Evolutionary conservation across 1,140 invertebrate species (phyloP).

Genomic region (Drosophila azteca): DNA sequence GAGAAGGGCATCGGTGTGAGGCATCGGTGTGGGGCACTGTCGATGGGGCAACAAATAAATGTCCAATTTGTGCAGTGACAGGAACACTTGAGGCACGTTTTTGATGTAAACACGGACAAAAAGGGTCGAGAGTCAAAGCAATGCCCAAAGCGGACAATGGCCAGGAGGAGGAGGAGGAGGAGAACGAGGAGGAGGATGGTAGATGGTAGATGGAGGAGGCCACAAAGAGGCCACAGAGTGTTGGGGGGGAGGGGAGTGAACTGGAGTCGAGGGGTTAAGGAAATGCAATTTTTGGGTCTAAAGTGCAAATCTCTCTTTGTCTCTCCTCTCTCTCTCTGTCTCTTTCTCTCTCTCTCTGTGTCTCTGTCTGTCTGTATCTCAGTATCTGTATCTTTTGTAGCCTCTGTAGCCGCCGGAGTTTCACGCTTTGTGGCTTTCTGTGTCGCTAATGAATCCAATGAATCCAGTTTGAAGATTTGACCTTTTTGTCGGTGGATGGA

Average conservation of each 20-base stretch:
- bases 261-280: constrained; percentile 11
- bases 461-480: constrained; percentile 71
- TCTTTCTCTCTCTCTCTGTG: constrained; percentile 7
- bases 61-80: constrained; percentile 80
- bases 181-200: neutral
- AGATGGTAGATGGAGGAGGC: no score
- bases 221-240: no score
- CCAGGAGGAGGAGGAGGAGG: constrained; percentile 2
- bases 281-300: constrained; percentile 42
- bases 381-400: neutral
- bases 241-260: no score
- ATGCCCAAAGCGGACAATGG: constrained; percentile 28
- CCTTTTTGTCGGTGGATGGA: constrained; percentile 41
- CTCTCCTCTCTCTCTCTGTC: neutral
- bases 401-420: constrained; percentile 67
- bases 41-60: constrained; percentile 72
- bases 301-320: constrained; percentile 33
- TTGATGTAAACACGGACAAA: constrained; percentile 77
- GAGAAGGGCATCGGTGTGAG: neutral
- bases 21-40: constrained; percentile 18
- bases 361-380: constrained; percentile 19
- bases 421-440: constrained; percentile 67
- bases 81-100: constrained; percentile 80
- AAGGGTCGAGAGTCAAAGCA: constrained; percentile 71
- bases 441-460: constrained; percentile 71